Conservation (phyloP, 2,797 vertebrate genomes). For the Tiaroga cobitis region DNA sequence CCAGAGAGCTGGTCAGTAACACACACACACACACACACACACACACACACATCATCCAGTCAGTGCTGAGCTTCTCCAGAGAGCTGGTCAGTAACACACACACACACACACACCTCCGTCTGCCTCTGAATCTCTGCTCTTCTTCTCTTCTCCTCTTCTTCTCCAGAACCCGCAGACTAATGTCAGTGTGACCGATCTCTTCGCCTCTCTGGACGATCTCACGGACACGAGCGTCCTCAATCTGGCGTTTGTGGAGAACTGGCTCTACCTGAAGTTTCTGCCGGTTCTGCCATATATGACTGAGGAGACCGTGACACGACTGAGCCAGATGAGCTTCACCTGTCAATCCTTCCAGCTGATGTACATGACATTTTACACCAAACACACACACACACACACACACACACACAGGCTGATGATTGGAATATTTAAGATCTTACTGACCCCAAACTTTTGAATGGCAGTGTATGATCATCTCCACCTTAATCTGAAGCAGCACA, state of each 20-base stretch:
- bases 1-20: slow-evolving; percentile 21
- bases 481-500: not conserved
- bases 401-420: no score
- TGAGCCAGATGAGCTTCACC: slow-evolving; percentile 37
- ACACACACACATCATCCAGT: not conserved
- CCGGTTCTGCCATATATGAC: slow-evolving; percentile 14
- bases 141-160: not conserved
- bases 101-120: not conserved
- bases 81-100: slow-evolving; percentile 23
- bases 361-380: slow-evolving; percentile 2
- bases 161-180: slow-evolving; percentile 9
- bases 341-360: slow-evolving; percentile 33
- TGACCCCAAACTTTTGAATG: no score
- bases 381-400: no score
- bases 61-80: not conserved
- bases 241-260: slow-evolving; percentile 18
- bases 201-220: not conserved
- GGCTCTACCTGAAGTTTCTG: slow-evolving; percentile 40
- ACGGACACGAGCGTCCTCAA: not conserved
- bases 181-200: not conserved
- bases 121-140: not conserved
- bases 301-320: not conserved
- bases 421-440: no score
- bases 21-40: not conserved
- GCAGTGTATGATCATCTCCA: not conserved